Conservation (phyloP, 2,797 vertebrate genomes). For the Anguilla pacifica region DNA sequence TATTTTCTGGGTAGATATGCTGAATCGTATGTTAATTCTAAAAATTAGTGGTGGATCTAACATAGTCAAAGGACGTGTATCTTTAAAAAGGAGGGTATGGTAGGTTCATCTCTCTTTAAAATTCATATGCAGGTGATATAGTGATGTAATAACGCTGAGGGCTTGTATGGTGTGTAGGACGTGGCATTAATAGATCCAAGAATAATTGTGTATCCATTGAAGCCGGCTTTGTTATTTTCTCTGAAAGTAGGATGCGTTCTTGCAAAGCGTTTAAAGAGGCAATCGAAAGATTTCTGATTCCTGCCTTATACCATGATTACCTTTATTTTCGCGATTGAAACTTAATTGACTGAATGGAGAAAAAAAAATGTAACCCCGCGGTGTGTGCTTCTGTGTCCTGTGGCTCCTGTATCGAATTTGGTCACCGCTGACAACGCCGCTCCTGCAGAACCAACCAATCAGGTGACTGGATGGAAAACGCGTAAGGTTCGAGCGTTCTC, state of each 20-base stretch:
- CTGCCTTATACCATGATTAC: conserved; percentile 26
- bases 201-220: not conserved
- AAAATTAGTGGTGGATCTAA: conserved; percentile 37
- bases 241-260: conserved; percentile 6
- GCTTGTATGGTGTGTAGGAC: not conserved
- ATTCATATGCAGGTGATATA: not conserved
- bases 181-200: not conserved
- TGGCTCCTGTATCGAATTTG: not conserved
- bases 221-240: not conserved
- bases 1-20: conserved; percentile 28
- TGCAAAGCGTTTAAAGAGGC: not conserved
- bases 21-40: conserved; percentile 46
- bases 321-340: not conserved
- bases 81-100: not conserved
- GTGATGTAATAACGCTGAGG: not conserved
- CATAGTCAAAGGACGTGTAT: conserved; percentile 14
- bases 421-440: not conserved
- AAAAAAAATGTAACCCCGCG: not conserved
- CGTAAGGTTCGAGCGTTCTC: not conserved
- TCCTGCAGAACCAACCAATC: not conserved
- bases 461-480: not conserved
- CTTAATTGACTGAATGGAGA: not conserved
- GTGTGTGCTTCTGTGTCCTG: not conserved
- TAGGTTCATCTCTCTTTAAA: not conserved
- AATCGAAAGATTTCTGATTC: not conserved